A percentile compares a stretch with the other conserved stretches of the same genome.
Evolutionary conservation across 2,797 vertebrate genomes (phyloP).

Genomic region (Parauchenoglanis punctatus): DNA sequence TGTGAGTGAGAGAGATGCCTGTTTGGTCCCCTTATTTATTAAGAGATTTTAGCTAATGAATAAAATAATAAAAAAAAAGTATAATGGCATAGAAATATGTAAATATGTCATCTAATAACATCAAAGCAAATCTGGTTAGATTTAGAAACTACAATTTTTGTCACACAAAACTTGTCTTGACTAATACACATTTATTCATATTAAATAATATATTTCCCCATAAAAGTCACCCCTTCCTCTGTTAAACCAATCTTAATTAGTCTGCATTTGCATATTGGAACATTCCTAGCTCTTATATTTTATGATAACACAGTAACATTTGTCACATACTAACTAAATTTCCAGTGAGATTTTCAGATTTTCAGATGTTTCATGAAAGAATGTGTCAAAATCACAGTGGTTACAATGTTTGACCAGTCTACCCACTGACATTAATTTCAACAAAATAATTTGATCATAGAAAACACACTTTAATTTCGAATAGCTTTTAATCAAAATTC

Average conservation of each 20-base stretch:
- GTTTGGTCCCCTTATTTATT: neutral
- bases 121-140: neutral
- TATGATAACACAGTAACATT: neutral
- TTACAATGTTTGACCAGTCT: neutral
- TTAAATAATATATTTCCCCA: neutral
- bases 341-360: neutral
- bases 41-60: neutral
- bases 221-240: neutral
- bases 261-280: neutral
- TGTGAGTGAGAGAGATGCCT: neutral
- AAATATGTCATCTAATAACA: neutral
- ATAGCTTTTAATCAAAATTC: neutral
- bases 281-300: neutral
- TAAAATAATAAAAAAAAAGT: neutral
- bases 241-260: neutral
- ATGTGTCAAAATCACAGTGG: neutral
- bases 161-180: neutral
- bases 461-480: neutral
- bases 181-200: neutral
- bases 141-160: neutral
- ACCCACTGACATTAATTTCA: neutral
- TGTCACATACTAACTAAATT: neutral
- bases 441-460: neutral
- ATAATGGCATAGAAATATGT: neutral
- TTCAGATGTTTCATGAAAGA: neutral